Evolutionary conservation across 2,888 invertebrate genomes (phyloP).

Genomic region (Electrophaes corylata): DNA sequence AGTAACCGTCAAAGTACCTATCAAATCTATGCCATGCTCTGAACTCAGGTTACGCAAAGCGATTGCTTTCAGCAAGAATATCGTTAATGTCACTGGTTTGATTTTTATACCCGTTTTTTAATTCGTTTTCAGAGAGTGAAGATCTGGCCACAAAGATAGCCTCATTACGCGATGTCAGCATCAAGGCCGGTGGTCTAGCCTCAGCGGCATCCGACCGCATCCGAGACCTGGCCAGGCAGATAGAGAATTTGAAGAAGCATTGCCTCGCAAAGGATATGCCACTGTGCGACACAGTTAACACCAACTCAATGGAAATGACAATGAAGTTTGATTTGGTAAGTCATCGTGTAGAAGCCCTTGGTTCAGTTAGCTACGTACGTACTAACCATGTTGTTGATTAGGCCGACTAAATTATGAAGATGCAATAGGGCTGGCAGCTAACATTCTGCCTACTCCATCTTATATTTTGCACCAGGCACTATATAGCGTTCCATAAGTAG

Average conservation of each 20-base stretch:
- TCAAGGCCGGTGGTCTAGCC: constrained; percentile 81
- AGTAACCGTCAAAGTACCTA: too few relatives aligned
- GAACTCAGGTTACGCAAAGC: too few relatives aligned
- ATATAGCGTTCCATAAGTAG: too few relatives aligned
- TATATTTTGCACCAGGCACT: too few relatives aligned
- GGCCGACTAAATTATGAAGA: too few relatives aligned
- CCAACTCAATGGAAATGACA: constrained; percentile 87
- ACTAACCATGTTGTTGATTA: too few relatives aligned
- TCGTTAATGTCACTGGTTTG: too few relatives aligned
- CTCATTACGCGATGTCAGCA: constrained; percentile 82
- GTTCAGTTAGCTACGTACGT: neutral
- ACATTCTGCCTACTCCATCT: too few relatives aligned
- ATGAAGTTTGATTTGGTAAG: constrained; percentile 86
- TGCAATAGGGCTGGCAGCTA: too few relatives aligned
- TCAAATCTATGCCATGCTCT: too few relatives aligned
- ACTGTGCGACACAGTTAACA: constrained; percentile 90
- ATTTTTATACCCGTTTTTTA: too few relatives aligned
- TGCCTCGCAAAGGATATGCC: constrained; percentile 88
- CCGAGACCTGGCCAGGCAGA: constrained; percentile 83
- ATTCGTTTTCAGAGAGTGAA: constrained; percentile 79
- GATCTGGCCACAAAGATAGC: constrained; percentile 84
- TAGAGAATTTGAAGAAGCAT: constrained; percentile 85
- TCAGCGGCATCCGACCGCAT: constrained; percentile 84
- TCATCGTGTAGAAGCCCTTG: neutral
- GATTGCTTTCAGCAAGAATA: too few relatives aligned